phyloP scores from a whole-genome alignment of 2,797 vertebrate species.

The Agapornis canus region DNA sequence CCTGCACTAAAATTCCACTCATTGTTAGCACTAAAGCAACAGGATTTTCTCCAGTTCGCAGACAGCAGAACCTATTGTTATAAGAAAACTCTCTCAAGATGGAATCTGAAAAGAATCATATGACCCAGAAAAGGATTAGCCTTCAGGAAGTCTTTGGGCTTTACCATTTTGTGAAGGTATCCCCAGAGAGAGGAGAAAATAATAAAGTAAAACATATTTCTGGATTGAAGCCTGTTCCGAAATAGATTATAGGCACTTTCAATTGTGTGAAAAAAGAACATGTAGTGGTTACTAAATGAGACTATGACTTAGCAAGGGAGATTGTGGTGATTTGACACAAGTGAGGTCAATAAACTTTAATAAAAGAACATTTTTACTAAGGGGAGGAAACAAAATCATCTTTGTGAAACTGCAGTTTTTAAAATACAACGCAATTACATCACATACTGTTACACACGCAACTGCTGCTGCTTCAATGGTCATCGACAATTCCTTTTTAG shows the following conservation, averaged over 20 bases:
- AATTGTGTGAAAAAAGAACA: slow-evolving; percentile 64
- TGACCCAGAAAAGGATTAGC: slow-evolving; percentile 82
- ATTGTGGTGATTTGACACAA: slow-evolving; percentile 38
- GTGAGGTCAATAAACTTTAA: slow-evolving; percentile 52
- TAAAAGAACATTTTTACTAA: slow-evolving; percentile 40
- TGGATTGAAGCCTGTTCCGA: slow-evolving; percentile 66
- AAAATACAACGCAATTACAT: slow-evolving; percentile 17
- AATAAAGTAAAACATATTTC: slow-evolving; percentile 74
- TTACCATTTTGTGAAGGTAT: slow-evolving; percentile 75
- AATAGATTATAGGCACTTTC: slow-evolving; percentile 63
- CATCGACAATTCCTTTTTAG: not conserved
- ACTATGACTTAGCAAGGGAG: slow-evolving; percentile 25
- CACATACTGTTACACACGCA: not conserved
- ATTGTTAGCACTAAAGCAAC: slow-evolving; percentile 79
- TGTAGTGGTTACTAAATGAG: slow-evolving; percentile 36
- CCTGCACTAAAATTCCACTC: slow-evolving; percentile 76
- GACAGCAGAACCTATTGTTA: slow-evolving; percentile 79
- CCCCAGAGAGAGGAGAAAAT: slow-evolving; percentile 72
- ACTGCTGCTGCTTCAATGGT: not conserved
- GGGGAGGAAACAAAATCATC: slow-evolving; percentile 12
- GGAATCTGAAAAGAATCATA: slow-evolving; percentile 80
- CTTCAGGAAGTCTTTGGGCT: slow-evolving; percentile 79
- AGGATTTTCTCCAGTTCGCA: slow-evolving; percentile 77
- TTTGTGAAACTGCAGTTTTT: slow-evolving; percentile 30
- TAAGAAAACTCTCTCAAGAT: slow-evolving; percentile 75